A percentile compares a stretch with the other conserved stretches of the same genome.
Evolutionary conservation across 2,888 invertebrate genomes (phyloP).

Genomic region (Calameuta pallipes): DNA sequence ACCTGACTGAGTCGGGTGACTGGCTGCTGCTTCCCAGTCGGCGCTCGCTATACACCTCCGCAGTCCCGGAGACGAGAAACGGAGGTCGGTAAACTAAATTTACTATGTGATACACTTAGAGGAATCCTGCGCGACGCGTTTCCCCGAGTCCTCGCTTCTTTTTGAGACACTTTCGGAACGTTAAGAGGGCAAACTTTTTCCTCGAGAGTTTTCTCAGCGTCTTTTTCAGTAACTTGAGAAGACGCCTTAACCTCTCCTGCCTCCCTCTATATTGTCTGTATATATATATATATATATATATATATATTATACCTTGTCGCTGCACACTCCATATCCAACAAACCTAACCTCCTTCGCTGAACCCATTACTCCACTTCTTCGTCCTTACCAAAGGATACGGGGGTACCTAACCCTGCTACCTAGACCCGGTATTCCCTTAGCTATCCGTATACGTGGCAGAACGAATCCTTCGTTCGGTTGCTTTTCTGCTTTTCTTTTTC

Average conservation of each 20-base stretch:
- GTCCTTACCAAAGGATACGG: neutral
- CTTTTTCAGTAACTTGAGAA: constrained; percentile 50
- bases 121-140: constrained; percentile 44
- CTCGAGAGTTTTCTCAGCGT: constrained; percentile 36
- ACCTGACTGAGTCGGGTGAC: neutral
- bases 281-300: neutral
- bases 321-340: neutral
- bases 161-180: constrained; percentile 64
- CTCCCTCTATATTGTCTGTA: neutral
- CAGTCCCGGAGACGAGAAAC: constrained; percentile 26
- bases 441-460: neutral
- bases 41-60: neutral
- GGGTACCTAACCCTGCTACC: neutral
- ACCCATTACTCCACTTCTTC: constrained; percentile 3
- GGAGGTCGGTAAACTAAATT: constrained; percentile 63
- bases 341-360: neutral
- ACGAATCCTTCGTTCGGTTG: neutral
- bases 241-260: constrained; percentile 31
- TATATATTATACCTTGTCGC: neutral
- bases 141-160: constrained; percentile 37
- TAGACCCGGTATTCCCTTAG: neutral
- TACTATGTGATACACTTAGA: constrained; percentile 66
- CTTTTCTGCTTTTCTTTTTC: neutral
- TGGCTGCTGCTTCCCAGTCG: neutral
- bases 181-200: constrained; percentile 55